phyloP scores from a whole-genome alignment of 1,140 invertebrate species.

The Diachasma alloeum region DNA sequence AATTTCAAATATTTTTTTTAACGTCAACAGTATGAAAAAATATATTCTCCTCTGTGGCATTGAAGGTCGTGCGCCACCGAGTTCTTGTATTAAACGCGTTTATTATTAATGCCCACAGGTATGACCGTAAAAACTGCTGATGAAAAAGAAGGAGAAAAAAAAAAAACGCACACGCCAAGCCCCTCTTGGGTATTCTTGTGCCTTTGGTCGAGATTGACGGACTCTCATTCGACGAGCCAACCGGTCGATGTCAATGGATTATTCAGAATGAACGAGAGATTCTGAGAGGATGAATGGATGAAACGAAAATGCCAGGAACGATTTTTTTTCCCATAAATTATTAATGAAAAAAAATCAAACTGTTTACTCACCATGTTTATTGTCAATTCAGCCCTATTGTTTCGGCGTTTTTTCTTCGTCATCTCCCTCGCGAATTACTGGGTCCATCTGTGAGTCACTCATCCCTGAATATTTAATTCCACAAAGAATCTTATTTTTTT shows the following conservation, averaged over 20 bases:
- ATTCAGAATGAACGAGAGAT: constrained; percentile 4
- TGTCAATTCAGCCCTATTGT: neutral
- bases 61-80: neutral
- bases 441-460: constrained; percentile 11
- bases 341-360: neutral
- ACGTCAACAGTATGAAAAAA: neutral
- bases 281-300: neutral
- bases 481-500: constrained; percentile 47
- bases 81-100: constrained; percentile 49
- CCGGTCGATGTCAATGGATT: constrained; percentile 8
- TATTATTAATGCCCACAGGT: constrained; percentile 47
- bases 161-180: neutral
- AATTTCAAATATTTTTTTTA: neutral
- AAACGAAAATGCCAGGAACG: neutral
- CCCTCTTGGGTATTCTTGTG: constrained; percentile 8
- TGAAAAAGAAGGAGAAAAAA: constrained; percentile 40
- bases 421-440: neutral
- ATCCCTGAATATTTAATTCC: constrained; percentile 53
- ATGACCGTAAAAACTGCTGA: constrained; percentile 51
- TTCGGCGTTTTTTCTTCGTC: neutral
- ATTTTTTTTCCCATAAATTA: neutral
- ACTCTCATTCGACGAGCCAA: constrained; percentile 9
- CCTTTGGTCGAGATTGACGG: constrained; percentile 6
- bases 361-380: neutral
- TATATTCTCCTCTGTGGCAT: neutral